phyloP scores from a whole-genome alignment of 1,140 invertebrate genomes.

The Scaptomyza montana region DNA sequence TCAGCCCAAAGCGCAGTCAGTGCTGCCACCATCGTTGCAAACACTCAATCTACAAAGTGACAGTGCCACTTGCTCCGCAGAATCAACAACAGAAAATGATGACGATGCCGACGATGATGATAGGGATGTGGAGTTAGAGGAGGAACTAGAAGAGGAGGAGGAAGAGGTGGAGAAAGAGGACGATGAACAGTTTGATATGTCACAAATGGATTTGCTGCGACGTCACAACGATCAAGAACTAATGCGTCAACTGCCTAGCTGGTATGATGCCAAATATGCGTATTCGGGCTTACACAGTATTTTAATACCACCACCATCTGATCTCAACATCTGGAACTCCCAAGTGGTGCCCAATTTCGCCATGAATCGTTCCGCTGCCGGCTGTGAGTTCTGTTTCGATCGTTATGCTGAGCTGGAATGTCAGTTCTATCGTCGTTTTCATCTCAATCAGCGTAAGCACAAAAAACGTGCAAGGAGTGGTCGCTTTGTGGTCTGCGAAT shows the following conservation, averaged over 20 bases:
- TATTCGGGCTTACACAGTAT: conserved; percentile 88
- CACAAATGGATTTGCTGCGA: conserved; percentile 73
- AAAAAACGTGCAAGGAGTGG: conserved; percentile 84
- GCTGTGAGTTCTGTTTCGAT: conserved; percentile 85
- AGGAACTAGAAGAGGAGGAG: conserved; percentile 6
- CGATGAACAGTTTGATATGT: conserved; percentile 36
- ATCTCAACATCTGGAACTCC: conserved; percentile 81
- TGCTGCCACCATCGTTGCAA: conserved; percentile 50
- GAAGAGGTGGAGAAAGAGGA: conserved; percentile 11
- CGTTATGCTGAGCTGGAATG: conserved; percentile 85
- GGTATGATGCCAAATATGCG: conserved; percentile 85
- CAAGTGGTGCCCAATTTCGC: conserved; percentile 79
- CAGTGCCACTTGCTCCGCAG: conserved; percentile 46
- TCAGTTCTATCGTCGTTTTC: conserved; percentile 85
- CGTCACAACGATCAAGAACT: conserved; percentile 59
- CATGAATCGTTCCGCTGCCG: conserved; percentile 80
- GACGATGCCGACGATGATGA: conserved; percentile 51
- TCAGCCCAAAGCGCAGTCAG: conserved; percentile 39
- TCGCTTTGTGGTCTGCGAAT: conserved; percentile 85
- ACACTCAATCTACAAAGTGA: conserved; percentile 56
- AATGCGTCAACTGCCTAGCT: conserved; percentile 68
- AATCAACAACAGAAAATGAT: conserved; percentile 56
- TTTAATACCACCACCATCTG: conserved; percentile 85
- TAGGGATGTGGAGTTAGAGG: conserved; percentile 24
- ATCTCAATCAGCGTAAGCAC: conserved; percentile 77